Percentiles rank a stretch among this genome's conserved stretches.
phyloP scores from a whole-genome alignment of 1,140 invertebrate species.

The Venturia canescens region DNA sequence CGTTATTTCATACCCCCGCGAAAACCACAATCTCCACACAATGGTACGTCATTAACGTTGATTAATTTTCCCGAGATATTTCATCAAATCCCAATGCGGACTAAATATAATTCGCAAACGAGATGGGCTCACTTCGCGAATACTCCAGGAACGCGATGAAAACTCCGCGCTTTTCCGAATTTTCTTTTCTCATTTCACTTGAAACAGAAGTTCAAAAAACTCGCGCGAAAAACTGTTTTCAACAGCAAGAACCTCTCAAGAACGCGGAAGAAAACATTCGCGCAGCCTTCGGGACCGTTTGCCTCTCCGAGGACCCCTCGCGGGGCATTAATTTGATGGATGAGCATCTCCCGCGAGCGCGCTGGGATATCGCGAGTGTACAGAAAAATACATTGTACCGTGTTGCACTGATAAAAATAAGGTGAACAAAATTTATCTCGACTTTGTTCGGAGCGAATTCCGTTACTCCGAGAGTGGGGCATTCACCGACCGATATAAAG shows the following conservation, averaged over 20 bases:
- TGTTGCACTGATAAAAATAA: neutral
- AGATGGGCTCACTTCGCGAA: too few species aligned
- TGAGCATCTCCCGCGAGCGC: neutral
- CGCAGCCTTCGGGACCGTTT: neutral
- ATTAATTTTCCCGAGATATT: too few species aligned
- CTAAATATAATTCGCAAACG: too few species aligned
- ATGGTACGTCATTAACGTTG: too few species aligned
- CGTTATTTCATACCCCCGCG: too few species aligned
- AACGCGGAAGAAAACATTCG: too few species aligned
- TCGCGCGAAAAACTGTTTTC: neutral
- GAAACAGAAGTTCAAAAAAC: neutral
- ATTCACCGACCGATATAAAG: neutral
- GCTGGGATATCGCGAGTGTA: neutral
- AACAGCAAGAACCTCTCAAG: too few species aligned
- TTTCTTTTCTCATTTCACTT: too few species aligned
- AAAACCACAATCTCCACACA: too few species aligned
- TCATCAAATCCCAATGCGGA: too few species aligned
- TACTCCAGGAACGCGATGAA: too few species aligned
- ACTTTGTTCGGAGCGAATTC: neutral
- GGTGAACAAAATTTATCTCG: neutral
- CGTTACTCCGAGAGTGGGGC: neutral
- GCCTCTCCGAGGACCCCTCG: neutral
- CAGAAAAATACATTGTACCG: neutral
- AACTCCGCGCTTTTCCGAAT: too few species aligned
- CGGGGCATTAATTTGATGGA: neutral